Evolutionary conservation across 2,797 vertebrate genomes (phyloP).

Genomic region (Parambassis ranga): DNA sequence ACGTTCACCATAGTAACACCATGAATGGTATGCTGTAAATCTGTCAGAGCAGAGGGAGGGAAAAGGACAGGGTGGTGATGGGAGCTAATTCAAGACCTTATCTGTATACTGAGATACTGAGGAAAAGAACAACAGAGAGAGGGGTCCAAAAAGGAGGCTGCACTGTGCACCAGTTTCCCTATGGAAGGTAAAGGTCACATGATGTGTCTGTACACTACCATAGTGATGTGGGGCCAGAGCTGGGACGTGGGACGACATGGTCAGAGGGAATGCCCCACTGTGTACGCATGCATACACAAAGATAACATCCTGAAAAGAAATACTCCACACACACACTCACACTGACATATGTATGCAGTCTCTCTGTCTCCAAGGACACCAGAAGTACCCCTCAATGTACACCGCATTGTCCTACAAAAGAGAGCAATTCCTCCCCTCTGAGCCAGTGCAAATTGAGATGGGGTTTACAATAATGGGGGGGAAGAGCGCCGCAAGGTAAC

Average conservation of each 20-base stretch:
- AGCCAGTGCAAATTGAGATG: slow-evolving; percentile 59
- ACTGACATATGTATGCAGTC: neutral
- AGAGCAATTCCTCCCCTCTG: slow-evolving; percentile 53
- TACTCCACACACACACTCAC: neutral
- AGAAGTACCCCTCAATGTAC: slow-evolving; percentile 36
- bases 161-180: neutral
- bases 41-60: slow-evolving; percentile 13
- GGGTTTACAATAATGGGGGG: slow-evolving; percentile 64
- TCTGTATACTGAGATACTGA: neutral
- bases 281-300: slow-evolving; percentile 42
- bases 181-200: slow-evolving; percentile 14
- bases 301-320: slow-evolving; percentile 16
- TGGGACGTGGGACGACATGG: slow-evolving; percentile 27
- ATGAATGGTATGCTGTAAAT: slow-evolving; percentile 54
- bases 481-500: slow-evolving; percentile 1
- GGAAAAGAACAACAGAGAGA: fast-evolving
- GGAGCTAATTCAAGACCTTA: neutral
- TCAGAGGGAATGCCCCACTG: slow-evolving; percentile 41
- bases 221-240: slow-evolving; percentile 42
- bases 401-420: slow-evolving; percentile 52
- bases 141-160: neutral
- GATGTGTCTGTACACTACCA: slow-evolving; percentile 26
- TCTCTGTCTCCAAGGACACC: slow-evolving; percentile 35
- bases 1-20: slow-evolving; percentile 55
- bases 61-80: slow-evolving; percentile 1